phyloP scores from a whole-genome alignment of 2,888 invertebrate genomes.

The Colostygia pectinataria region DNA sequence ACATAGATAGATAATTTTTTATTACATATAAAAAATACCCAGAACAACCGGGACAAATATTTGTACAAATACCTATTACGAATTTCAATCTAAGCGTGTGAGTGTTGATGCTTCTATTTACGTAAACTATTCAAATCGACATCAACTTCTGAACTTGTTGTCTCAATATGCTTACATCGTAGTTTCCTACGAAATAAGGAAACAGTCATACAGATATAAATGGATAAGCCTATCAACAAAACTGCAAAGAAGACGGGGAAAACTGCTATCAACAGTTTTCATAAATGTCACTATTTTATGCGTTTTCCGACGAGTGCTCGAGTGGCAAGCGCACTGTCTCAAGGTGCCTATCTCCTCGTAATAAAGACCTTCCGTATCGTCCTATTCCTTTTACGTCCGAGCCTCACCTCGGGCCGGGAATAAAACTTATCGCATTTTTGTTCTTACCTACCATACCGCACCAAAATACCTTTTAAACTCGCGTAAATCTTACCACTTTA shows the following conservation, averaged over 20 bases:
- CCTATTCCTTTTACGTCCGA: conserved; percentile 41
- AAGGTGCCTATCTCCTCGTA: conserved; percentile 37
- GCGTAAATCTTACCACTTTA: conserved; percentile 4
- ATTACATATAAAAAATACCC: too few species aligned
- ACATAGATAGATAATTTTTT: too few species aligned
- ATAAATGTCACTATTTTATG: conserved; percentile 23
- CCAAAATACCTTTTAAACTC: conserved; percentile 19
- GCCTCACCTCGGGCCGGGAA: conserved; percentile 55
- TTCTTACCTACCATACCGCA: conserved; percentile 49
- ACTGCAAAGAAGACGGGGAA: neutral
- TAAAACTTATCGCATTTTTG: conserved; percentile 68
- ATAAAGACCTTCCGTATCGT: conserved; percentile 35
- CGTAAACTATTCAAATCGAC: too few species aligned
- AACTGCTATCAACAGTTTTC: conserved; percentile 9
- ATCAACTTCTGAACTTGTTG: too few species aligned
- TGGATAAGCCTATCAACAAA: neutral
- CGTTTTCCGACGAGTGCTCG: conserved; percentile 9
- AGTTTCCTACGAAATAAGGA: too few species aligned
- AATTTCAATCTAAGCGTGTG: too few species aligned
- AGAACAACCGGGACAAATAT: too few species aligned
- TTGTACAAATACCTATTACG: too few species aligned
- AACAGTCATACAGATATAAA: too few species aligned
- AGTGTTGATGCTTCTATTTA: too few species aligned
- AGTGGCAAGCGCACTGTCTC: conserved; percentile 11
- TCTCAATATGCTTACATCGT: too few species aligned